These are phyloP conservation scores for Parotocinclus haroldoi DNA, from an alignment of 2,797 vertebrate species.

Conservation along the genomic window DNA sequence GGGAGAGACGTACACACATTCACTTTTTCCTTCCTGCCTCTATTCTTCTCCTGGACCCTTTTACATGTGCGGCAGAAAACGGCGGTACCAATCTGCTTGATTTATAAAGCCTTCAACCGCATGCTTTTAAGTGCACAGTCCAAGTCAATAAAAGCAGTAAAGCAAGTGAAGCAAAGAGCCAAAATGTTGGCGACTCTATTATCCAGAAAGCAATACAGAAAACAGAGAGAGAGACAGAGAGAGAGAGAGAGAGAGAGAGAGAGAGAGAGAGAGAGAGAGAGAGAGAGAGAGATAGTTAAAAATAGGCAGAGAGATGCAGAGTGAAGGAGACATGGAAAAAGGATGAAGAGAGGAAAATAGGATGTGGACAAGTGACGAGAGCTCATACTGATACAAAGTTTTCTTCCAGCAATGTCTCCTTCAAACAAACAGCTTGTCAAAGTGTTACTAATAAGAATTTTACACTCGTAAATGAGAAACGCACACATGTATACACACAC, in stretches of 20 bases:
- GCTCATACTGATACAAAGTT: background rate
- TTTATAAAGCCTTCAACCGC: conserved; percentile 60
- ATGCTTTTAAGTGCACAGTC: conserved; percentile 50
- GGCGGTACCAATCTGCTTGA: conserved; percentile 56
- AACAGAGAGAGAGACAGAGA: conserved; percentile 17
- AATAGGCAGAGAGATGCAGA: conserved; percentile 36
- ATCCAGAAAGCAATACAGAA: conserved; percentile 30
- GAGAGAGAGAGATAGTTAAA: conserved; percentile 4
- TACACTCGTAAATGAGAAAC: conserved; percentile 30
- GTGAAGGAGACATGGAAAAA: background rate
- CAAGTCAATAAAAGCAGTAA: conserved; percentile 57
- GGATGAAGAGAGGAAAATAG: background rate
- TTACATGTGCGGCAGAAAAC: conserved; percentile 46
- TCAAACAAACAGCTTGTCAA: conserved; percentile 20
- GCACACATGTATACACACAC: conserved; percentile 32
- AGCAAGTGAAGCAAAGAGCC: conserved; percentile 50
- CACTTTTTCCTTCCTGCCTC: conserved; percentile 13
- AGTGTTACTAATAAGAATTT: conserved; percentile 21
- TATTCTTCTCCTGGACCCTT: background rate
- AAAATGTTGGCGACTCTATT: conserved; percentile 60
- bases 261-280: background rate
- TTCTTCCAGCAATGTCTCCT: conserved; percentile 18
- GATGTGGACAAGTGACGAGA: background rate
- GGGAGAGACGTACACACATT: conserved; percentile 51
- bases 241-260: conserved; percentile 1